Evolutionary conservation across 2,113 vertebrate genomes (phyloP), one percentile per base, ranked within the genome.

Genomic region (Chaetorhynchus papuensis): DNA sequence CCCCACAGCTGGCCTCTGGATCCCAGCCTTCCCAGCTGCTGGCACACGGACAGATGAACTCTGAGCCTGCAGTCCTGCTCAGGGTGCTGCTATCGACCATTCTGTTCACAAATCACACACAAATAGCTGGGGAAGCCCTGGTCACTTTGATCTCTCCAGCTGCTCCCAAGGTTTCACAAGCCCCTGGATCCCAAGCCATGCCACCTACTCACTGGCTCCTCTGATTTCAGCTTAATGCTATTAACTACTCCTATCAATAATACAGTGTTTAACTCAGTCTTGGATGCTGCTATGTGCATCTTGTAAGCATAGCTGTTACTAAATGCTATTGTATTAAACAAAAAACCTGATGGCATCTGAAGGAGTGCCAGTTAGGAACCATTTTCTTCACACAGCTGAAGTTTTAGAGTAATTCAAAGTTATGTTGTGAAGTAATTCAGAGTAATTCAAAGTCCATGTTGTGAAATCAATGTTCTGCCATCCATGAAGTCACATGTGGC

Each of bases 31-130:
- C 35, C 30, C 7, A 27, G 20, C n/a, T 52, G 7, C 42, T 66
- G 20, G 17, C 23, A 77, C 37, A 21, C 0, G 1, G 31, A 22
- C 23, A 39, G 17, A 39, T 0, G 4, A 54, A 12, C 44, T 44
- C n/a, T 13, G 50, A 59, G 60, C 20, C 18, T 78, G 44, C 27
- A 49, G 88, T 35, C 24, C 64, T 35, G 15, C 37, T 49, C 21
- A 3, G 2, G 2, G 7, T 59, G 35, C 44, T 82, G 31, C 3
- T 59, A 6, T 4, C 11, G 9, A 23, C 19, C 26, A 7, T 24
- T 47, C 35, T 85, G 24, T 24, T 77, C 42, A 45, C 42, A 63
- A 44, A n/a, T n/a, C 44, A 33, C 33, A 39, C 12, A 39, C 8
- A 50, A 10, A 1, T 26, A 20, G 5, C 21, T 15, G 5, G 33